Evolutionary conservation across 2,113 vertebrate species (phyloP).

Genomic region (Trichechus manatus): DNA sequence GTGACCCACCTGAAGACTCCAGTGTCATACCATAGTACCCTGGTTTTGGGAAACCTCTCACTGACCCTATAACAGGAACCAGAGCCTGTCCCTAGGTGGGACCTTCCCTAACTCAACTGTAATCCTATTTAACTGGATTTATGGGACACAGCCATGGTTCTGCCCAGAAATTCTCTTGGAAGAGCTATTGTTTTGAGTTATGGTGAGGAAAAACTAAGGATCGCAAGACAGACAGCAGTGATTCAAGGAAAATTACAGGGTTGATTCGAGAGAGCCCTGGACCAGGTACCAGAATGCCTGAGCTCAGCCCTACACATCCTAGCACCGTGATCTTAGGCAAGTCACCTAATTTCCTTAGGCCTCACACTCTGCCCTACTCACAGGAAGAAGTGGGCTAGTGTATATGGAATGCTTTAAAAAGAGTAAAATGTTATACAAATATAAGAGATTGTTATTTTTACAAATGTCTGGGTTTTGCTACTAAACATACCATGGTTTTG

Average conservation of each 20-base stretch:
- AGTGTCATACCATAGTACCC: not conserved
- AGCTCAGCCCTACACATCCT: not conserved
- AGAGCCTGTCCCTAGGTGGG: not conserved
- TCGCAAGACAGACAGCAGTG: not conserved
- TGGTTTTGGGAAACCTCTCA: not conserved
- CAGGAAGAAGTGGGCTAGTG: not conserved
- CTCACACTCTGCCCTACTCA: not conserved
- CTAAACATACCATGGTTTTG: not conserved
- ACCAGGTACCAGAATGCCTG: not conserved
- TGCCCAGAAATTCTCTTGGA: conserved; percentile 62
- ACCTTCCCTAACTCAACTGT: not conserved
- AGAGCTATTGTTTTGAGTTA: conserved; percentile 36
- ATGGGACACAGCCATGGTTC: not conserved
- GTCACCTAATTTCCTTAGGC: not conserved
- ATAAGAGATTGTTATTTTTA: not conserved
- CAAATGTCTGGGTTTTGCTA: conserved; percentile 10
- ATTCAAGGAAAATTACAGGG: not conserved
- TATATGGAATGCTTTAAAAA: not conserved
- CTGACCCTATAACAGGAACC: not conserved
- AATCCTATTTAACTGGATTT: not conserved
- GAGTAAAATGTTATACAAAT: not conserved
- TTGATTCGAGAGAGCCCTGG: conserved; percentile 53
- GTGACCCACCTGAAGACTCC: not conserved
- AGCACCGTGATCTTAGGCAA: not conserved
- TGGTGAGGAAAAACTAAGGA: conserved; percentile 64